A percentile compares a stretch with the other conserved stretches of the same genome.
Evolutionary conservation across 2,113 vertebrate genomes (phyloP).

Genomic region (Geococcyx californianus): DNA sequence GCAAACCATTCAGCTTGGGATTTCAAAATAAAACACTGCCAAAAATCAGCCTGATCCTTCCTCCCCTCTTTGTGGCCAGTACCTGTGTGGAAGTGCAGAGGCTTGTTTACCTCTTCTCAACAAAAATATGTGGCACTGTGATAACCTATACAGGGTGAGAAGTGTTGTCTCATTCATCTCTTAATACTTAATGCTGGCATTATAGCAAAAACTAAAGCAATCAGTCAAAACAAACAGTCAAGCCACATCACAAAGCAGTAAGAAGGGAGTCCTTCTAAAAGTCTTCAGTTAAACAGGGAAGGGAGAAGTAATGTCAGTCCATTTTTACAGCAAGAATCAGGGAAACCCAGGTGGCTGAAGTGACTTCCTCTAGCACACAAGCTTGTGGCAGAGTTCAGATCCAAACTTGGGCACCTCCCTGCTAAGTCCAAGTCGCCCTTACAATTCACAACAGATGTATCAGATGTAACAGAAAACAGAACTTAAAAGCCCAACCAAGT

Average conservation of each 20-base stretch:
- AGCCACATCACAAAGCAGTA: not conserved
- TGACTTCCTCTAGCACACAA: not conserved
- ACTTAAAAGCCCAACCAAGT: not conserved
- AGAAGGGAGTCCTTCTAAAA: not conserved
- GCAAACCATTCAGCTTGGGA: not conserved
- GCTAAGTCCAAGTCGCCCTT: not conserved
- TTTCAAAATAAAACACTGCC: not conserved
- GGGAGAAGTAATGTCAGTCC: not conserved
- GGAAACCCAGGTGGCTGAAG: not conserved
- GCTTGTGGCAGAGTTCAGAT: not conserved
- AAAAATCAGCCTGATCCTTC: not conserved
- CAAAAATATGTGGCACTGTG: not conserved
- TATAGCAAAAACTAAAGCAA: not conserved
- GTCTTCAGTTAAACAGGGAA: not conserved
- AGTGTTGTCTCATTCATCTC: not conserved
- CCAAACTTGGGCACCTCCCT: not conserved
- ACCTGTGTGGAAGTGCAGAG: not conserved
- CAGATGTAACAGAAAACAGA: not conserved
- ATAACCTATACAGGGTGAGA: not conserved
- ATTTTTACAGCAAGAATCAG: not conserved
- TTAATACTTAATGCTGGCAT: not conserved
- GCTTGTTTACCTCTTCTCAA: not conserved
- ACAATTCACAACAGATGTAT: not conserved
- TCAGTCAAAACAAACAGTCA: not conserved
- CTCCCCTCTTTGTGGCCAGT: not conserved